Percentiles rank a stretch among this genome's conserved stretches.
Evolutionary conservation across 2,888 invertebrate species (phyloP).

Genomic region (Aromia moschata): DNA sequence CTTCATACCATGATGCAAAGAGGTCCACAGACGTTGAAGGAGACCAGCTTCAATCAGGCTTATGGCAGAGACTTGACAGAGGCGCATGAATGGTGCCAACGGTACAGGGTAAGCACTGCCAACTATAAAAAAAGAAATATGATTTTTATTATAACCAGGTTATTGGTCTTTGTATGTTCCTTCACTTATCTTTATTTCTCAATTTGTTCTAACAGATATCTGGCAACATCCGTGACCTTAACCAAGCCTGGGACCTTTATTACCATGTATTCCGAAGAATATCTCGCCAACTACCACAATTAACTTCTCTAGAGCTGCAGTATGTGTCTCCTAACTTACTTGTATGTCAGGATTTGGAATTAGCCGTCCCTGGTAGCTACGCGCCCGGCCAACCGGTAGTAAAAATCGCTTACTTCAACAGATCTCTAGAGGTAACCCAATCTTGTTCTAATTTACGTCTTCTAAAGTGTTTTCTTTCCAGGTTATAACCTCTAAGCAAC

Average conservation of each 20-base stretch:
- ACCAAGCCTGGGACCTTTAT: conserved; percentile 99
- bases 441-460: background rate
- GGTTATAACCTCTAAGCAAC: conserved; percentile 97
- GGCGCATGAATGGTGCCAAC: conserved; percentile 95
- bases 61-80: conserved; percentile 94
- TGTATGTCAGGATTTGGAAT: conserved; percentile 88
- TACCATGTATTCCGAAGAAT: conserved; percentile 98
- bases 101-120: conserved; percentile 70
- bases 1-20: conserved; percentile 92
- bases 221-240: conserved; percentile 88
- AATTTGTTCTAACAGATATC: conserved; percentile 72
- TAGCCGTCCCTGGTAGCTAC: conserved; percentile 98
- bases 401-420: conserved; percentile 88
- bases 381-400: conserved; percentile 91
- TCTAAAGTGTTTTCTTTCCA: conserved; percentile 52
- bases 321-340: conserved; percentile 95
- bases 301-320: conserved; percentile 90
- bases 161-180: too few relatives aligned
- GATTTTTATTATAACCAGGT: too few relatives aligned
- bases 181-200: too few relatives aligned
- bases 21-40: conserved; percentile 95
- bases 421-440: conserved; percentile 79
- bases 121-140: too few relatives aligned
- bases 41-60: conserved; percentile 95
- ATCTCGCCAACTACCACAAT: conserved; percentile 91